phyloP scores from a whole-genome alignment of 2,888 invertebrate species.

The Erebia palarica region DNA sequence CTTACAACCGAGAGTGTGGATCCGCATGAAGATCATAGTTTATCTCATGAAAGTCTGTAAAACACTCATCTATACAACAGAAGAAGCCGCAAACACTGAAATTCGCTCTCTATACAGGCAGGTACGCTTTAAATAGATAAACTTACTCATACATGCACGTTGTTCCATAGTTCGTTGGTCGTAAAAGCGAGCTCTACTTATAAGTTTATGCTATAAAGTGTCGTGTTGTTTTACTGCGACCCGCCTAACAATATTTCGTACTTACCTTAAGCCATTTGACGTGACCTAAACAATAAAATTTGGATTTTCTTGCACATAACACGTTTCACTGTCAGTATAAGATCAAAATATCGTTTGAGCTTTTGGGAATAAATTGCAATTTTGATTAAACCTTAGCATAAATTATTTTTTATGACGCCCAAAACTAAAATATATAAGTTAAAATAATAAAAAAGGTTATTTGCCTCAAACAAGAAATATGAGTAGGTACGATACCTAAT shows the following conservation, averaged over 20 bases:
- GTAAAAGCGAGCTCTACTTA: slow-evolving; percentile 65
- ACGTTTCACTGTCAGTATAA: not conserved
- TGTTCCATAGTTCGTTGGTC: slow-evolving; percentile 46
- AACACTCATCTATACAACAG: too few species aligned
- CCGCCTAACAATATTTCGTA: slow-evolving; percentile 56
- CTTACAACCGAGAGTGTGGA: too few species aligned
- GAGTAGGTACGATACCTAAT: not conserved
- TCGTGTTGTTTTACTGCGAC: slow-evolving; percentile 57
- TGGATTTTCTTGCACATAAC: slow-evolving; percentile 19
- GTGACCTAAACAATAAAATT: slow-evolving; percentile 36
- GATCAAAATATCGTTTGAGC: not conserved
- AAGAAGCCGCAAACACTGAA: too few species aligned
- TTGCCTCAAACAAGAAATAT: not conserved
- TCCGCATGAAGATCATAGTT: too few species aligned
- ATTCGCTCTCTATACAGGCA: not conserved
- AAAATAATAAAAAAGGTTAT: not conserved
- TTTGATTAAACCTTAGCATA: too few species aligned
- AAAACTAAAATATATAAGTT: too few species aligned
- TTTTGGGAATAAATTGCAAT: too few species aligned
- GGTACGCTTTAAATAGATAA: not conserved
- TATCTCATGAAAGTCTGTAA: too few species aligned
- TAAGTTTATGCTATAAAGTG: slow-evolving; percentile 58
- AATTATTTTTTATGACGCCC: too few species aligned
- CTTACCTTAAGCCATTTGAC: slow-evolving; percentile 45
- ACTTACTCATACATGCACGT: not conserved